phyloP scores from a whole-genome alignment of 2,888 invertebrate species.

The Drosophila longiperda region DNA sequence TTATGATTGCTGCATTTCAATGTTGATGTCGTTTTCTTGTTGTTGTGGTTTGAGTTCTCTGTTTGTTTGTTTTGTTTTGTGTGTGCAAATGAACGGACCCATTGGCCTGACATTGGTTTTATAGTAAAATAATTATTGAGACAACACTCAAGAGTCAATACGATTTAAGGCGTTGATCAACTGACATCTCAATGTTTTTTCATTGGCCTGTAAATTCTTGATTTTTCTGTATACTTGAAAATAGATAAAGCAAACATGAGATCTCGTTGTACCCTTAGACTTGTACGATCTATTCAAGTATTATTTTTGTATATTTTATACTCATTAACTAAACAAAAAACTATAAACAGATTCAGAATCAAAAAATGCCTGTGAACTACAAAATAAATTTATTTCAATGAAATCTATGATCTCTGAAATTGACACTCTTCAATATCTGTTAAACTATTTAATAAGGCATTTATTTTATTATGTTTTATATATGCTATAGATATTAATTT shows the following conservation, averaged over 20 bases:
- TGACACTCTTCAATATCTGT: neutral
- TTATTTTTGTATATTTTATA: neutral
- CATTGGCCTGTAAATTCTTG: constrained; percentile 43
- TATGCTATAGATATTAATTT: neutral
- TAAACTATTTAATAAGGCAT: neutral
- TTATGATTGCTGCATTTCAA: constrained; percentile 66
- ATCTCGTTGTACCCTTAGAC: constrained; percentile 2
- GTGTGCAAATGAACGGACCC: constrained; percentile 17
- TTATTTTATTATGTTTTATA: neutral
- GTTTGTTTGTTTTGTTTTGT: constrained; percentile 1
- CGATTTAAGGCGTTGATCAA: constrained; percentile 49
- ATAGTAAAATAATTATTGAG: constrained; percentile 75
- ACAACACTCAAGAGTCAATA: constrained; percentile 65
- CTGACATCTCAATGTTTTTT: constrained; percentile 71
- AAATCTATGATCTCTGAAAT: neutral
- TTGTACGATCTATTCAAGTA: neutral
- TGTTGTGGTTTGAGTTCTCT: constrained; percentile 5
- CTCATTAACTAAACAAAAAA: constrained; percentile 2
- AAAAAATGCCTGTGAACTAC: neutral
- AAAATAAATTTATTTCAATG: neutral
- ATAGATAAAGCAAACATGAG: constrained; percentile 7
- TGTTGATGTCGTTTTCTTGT: constrained; percentile 23
- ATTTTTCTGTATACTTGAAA: constrained; percentile 10
- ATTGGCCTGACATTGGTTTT: constrained; percentile 65
- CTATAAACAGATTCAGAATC: neutral